Evolutionary conservation across 2,888 invertebrate species (phyloP).

Genomic region (Drosophila helvetica): DNA sequence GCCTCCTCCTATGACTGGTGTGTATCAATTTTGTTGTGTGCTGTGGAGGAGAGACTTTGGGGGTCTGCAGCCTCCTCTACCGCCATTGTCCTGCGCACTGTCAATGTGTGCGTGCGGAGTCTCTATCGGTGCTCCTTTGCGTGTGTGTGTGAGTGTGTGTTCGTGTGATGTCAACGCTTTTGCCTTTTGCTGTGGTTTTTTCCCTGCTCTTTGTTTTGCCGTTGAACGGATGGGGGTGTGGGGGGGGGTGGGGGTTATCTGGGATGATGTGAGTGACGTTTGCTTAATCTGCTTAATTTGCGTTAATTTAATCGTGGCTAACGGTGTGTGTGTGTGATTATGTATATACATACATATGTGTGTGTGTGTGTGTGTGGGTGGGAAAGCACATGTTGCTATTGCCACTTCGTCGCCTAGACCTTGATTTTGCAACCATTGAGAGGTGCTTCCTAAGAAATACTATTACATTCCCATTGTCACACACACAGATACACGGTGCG

Average conservation of each 20-base stretch:
- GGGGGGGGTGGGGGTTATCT: constrained; percentile 3
- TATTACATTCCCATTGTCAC: not conserved
- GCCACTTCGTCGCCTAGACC: constrained; percentile 41
- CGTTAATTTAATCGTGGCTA: constrained; percentile 67
- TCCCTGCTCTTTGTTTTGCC: constrained; percentile 47
- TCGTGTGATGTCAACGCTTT: constrained; percentile 59
- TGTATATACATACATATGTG: not conserved
- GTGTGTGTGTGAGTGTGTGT: constrained; percentile 14
- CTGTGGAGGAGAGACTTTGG: not conserved
- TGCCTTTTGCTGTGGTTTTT: constrained; percentile 60
- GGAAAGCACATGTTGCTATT: constrained; percentile 48
- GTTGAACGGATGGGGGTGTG: not conserved
- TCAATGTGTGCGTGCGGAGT: constrained; percentile 12
- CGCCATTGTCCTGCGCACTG: constrained; percentile 61
- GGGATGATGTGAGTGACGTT: constrained; percentile 68
- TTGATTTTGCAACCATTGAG: constrained; percentile 18
- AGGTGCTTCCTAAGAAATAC: not conserved
- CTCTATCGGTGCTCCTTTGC: constrained; percentile 22
- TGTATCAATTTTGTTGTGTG: constrained; percentile 67
- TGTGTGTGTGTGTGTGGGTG: constrained; percentile 15
- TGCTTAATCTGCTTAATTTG: constrained; percentile 73
- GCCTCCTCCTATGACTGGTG: not conserved
- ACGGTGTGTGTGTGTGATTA: constrained; percentile 13
- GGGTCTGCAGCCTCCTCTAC: constrained; percentile 36
- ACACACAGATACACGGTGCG: not conserved